Evolutionary conservation across 2,797 vertebrate genomes (phyloP).

Genomic region (Sebastes goodei): DNA sequence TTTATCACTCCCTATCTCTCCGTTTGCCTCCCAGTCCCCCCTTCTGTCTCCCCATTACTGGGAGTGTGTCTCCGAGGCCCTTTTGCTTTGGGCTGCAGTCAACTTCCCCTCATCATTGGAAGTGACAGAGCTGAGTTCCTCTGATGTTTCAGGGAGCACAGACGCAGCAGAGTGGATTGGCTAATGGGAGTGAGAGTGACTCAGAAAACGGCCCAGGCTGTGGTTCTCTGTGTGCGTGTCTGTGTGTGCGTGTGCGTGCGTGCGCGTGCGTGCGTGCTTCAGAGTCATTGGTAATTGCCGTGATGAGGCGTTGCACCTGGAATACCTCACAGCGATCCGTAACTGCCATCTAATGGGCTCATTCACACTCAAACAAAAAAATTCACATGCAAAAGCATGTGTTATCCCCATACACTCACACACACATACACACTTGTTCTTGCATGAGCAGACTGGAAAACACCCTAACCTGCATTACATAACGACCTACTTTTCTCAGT

Average conservation of each 20-base stretch:
- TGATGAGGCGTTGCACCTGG: conserved; percentile 52
- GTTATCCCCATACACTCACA: conserved; percentile 13
- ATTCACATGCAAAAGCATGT: conserved; percentile 24
- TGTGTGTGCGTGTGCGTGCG: not conserved
- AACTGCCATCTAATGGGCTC: conserved; percentile 55
- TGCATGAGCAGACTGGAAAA: conserved; percentile 71
- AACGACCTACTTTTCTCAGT: conserved; percentile 66
- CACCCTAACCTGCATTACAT: conserved; percentile 76
- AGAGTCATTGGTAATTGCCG: conserved; percentile 46
- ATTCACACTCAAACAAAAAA: conserved; percentile 30
- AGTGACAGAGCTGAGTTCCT: conserved; percentile 73
- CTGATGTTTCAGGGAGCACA: conserved; percentile 68
- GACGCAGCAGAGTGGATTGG: conserved; percentile 54
- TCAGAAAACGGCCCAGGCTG: conserved; percentile 31
- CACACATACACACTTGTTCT: conserved; percentile 23
- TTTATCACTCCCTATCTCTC: conserved; percentile 40
- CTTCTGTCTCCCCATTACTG: conserved; percentile 52
- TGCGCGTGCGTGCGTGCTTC: not conserved
- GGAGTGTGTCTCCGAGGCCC: conserved; percentile 64
- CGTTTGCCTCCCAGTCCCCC: conserved; percentile 19
- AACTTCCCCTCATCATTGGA: conserved; percentile 68
- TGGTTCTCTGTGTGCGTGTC: not conserved
- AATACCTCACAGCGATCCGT: conserved; percentile 38
- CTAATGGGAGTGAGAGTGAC: conserved; percentile 60
- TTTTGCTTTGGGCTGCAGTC: conserved; percentile 68